Percentiles rank a stretch among this genome's conserved stretches.
These are phyloP conservation scores for Eupleurogrammus muticus DNA, from an alignment of 2,797 vertebrate genomes.

Conservation along the genomic window DNA sequence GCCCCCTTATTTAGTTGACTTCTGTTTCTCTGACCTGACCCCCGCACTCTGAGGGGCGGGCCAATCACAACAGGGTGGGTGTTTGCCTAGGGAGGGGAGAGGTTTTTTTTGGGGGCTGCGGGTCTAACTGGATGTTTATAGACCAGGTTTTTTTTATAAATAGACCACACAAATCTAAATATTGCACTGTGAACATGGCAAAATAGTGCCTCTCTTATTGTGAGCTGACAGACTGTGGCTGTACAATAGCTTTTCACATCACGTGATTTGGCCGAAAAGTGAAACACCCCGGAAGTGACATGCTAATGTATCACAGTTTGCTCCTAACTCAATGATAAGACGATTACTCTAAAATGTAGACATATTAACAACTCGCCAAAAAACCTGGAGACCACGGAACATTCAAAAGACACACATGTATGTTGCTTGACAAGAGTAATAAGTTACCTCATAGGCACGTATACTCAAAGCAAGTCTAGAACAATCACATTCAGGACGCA, in stretches of 20 bases:
- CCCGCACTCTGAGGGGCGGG: no score
- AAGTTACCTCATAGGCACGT: slow-evolving; percentile 18
- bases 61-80: no score
- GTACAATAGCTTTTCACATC: slow-evolving; percentile 45
- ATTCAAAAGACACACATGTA: slow-evolving; percentile 38
- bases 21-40: no score
- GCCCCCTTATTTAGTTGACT: no score
- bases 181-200: no score
- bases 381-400: slow-evolving; percentile 36
- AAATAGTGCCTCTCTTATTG: background rate
- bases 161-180: no score
- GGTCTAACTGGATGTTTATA: no score
- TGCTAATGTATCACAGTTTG: slow-evolving; percentile 43
- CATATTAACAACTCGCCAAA: slow-evolving; percentile 11
- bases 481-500: slow-evolving; percentile 62
- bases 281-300: slow-evolving; percentile 21
- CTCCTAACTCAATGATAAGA: slow-evolving; percentile 14
- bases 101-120: no score
- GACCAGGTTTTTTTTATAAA: no score
- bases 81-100: no score
- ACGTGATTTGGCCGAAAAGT: slow-evolving; percentile 36
- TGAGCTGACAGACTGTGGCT: slow-evolving; percentile 31
- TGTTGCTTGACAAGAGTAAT: slow-evolving; percentile 14
- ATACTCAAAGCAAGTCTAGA: slow-evolving; percentile 25
- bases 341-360: slow-evolving; percentile 2